Percentiles rank a stretch among this genome's conserved stretches.
phyloP scores from a whole-genome alignment of 2,797 vertebrate species.

The Menidia menidia region DNA sequence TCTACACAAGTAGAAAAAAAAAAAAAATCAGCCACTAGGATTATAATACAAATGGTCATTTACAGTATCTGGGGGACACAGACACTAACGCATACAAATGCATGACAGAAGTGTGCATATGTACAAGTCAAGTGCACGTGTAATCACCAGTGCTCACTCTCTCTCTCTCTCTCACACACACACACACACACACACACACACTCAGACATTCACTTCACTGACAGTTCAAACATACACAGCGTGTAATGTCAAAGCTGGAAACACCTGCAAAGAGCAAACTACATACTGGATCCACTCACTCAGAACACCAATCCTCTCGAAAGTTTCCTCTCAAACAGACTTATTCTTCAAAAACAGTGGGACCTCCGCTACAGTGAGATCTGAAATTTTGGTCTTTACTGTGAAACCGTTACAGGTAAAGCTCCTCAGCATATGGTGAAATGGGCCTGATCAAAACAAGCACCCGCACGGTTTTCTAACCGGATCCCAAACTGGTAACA shows the following conservation, averaged over 20 bases:
- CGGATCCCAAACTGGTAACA: neutral
- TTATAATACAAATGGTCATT: slow-evolving; percentile 73
- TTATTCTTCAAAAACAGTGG: slow-evolving; percentile 34
- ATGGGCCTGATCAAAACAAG: slow-evolving; percentile 54
- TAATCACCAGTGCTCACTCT: neutral
- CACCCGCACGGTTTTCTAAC: slow-evolving; percentile 13
- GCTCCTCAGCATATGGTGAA: slow-evolving; percentile 44
- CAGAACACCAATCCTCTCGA: slow-evolving; percentile 21
- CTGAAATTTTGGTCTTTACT: slow-evolving; percentile 17
- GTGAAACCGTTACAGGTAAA: slow-evolving; percentile 22
- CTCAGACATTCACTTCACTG: slow-evolving; percentile 50
- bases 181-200: slow-evolving; percentile 3
- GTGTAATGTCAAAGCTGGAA: slow-evolving; percentile 38
- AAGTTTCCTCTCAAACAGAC: too few species aligned
- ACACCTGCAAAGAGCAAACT: slow-evolving; percentile 33
- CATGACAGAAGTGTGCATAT: slow-evolving; percentile 10
- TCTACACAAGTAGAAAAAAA: slow-evolving; percentile 57
- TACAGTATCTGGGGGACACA: slow-evolving; percentile 61
- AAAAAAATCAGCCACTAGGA: slow-evolving; percentile 22
- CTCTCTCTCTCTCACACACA: neutral
- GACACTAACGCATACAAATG: slow-evolving; percentile 38
- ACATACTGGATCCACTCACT: slow-evolving; percentile 25
- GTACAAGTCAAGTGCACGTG: slow-evolving; percentile 21
- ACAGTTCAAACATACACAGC: slow-evolving; percentile 41
- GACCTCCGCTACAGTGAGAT: slow-evolving; percentile 9